Base-by-base conservation (phyloP, 92 coral and sea anemone species). In the Phymanthus crucifer region DNA sequence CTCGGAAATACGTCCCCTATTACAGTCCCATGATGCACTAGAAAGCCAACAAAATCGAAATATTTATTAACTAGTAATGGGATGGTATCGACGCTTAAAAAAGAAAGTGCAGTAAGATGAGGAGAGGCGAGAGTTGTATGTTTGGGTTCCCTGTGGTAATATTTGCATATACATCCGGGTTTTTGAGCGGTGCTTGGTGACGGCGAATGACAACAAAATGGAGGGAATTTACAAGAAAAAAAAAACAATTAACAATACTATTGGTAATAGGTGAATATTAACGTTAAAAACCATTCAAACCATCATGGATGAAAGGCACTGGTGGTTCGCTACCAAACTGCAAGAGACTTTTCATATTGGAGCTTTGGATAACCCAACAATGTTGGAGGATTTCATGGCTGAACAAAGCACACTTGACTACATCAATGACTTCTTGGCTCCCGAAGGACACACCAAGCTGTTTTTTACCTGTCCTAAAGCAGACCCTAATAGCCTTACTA, bases 271-370 rank as follows among this genome's bases (percentile, higher is more conserved):
- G 24, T 19, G 5, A 56, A 57, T 56, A 65, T 80, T 74, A 19
- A 56, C 36, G 32, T 35, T 57, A 2, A 33, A 24, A 56, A 19
- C 36, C 18, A 69, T 65, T n/a, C 37, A 31, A 43, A 31, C 18
- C 37, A 36, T 52, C 38, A 47, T 46, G 70, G 99, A 96, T 56
- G 99, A 96, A 83, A 87, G 99, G 71, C 99, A 96, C 61, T 96
- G 99, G 99, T 96, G 99, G 99, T 96, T 96, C 73, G 99, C 99
- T 71, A 96, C 99, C 40, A 96, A 96, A 84, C 88, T 96, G 65
- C 99, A 96, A 73, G 99, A 96, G 87, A 96, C 99, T 0, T 96
- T 96, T 87, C 98, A 93, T 76, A 78, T 96, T 72, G 99, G 99
- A 73, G 87, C 99, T 34, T 90, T 91, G 79, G 99, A 96, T 81